These are phyloP conservation scores for Wiebesia pumilae DNA, from an alignment of 1,140 invertebrate species.

Conservation along the genomic window DNA sequence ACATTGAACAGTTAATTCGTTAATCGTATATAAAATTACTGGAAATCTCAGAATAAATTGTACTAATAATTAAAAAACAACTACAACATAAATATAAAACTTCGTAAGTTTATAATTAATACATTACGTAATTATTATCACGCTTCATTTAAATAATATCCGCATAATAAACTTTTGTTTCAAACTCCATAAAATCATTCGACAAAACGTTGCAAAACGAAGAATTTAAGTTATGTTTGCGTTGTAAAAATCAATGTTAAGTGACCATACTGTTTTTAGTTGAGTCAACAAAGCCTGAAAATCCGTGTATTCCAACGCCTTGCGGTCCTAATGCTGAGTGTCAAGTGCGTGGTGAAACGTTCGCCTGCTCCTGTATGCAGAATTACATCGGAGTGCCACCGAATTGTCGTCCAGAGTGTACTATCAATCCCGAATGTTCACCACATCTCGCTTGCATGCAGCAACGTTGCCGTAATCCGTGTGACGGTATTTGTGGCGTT, in stretches of 20 bases:
- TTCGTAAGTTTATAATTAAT: not conserved
- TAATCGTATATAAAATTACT: conserved; percentile 35
- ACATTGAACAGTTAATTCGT: conserved; percentile 9
- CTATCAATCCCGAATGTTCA: conserved; percentile 78
- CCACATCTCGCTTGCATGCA: conserved; percentile 75
- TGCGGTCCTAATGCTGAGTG: conserved; percentile 79
- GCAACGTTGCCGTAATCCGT: conserved; percentile 75
- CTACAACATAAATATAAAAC: not conserved
- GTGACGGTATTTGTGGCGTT: conserved; percentile 76
- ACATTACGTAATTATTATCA: not conserved
- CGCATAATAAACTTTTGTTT: not conserved
- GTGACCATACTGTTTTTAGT: conserved; percentile 53
- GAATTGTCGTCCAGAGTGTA: conserved; percentile 78
- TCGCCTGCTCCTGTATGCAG: conserved; percentile 74
- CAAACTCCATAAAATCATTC: not conserved
- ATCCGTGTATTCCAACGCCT: conserved; percentile 79
- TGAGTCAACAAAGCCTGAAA: conserved; percentile 64
- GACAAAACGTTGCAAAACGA: not conserved
- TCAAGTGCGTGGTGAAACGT: conserved; percentile 73
- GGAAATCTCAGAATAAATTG: conserved; percentile 21
- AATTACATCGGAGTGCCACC: conserved; percentile 78
- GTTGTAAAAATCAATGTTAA: not conserved
- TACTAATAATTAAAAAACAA: conserved; percentile 41
- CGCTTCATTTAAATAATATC: not conserved
- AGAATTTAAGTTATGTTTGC: not conserved